Base-by-base conservation (phyloP, 2,797 vertebrate genomes). In the Spondyliosoma cantharus region DNA sequence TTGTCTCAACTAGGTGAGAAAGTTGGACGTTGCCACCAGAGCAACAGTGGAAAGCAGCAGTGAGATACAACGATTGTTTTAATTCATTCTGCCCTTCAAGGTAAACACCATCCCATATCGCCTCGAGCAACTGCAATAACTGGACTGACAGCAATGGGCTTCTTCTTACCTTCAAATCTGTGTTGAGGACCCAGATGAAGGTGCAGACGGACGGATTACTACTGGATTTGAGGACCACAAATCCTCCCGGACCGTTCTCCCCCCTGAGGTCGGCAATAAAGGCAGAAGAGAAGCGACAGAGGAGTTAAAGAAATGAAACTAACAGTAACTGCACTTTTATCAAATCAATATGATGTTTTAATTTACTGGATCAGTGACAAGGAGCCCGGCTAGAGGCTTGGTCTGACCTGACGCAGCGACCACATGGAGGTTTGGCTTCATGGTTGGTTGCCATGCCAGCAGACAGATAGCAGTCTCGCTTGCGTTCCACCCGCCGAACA, bases 111-210 rank as follows among this genome's bases (percentile, higher is more conserved):
- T 7, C 15, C 20, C 5, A 22, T 54, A 1, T 15, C 7, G 8
- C 5, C 0, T 60, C 1, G 9, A 53, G 7, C 15, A 29, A 37
- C 8, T 32, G 3, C 60, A 56, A 64, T 24, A 8, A 0, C 3
- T 20, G 3, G 17, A 60, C 0, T 42, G 22, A 29, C 17, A 27
- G 7, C 46, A 24, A 12, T 0, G 1, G 20, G 24, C 1, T 13
- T n/a, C 9, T 50, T 54, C 63, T 91, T 90, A 98, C 98, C 97
- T 98, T 99, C 25, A 99, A 93, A 87, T 99, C 97, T 0, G 98
- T 98, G 92, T 99, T 99, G 69, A 99, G 96, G 66, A 99, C 94
- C 98, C 98, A 99, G 90, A 99, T 89, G 86, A 99, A 98, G 32
- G 97, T 99, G 92, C 97, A 99, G 77, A 98, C 91, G 5, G 95